Conservation (phyloP, 2,888 invertebrate species). For the Ophion slaviceki region DNA sequence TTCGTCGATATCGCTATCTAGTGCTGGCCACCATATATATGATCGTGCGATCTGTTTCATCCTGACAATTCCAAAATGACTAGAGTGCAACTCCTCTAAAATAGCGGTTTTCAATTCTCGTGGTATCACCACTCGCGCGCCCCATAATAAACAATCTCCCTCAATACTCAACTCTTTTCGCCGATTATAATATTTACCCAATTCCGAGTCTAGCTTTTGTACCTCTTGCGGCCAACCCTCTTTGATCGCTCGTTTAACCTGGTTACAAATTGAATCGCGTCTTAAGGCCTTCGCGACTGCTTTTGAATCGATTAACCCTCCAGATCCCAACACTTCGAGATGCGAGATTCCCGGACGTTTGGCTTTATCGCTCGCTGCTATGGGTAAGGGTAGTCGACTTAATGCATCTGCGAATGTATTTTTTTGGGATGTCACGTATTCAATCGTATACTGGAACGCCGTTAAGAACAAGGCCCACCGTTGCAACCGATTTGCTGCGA, state of each 20-base stretch:
- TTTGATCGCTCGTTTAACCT: slow-evolving; percentile 1
- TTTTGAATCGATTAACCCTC: slow-evolving; percentile 24
- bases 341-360: slow-evolving; percentile 26
- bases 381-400: slow-evolving; percentile 16
- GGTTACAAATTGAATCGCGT: slow-evolving; percentile 7
- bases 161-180: slow-evolving; percentile 25
- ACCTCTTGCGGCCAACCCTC: slow-evolving; percentile 19
- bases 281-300: slow-evolving; percentile 23
- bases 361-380: not conserved
- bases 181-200: slow-evolving; percentile 24
- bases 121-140: slow-evolving; percentile 31
- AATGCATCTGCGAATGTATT: slow-evolving; percentile 19
- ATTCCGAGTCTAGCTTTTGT: not conserved
- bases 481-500: slow-evolving; percentile 13
- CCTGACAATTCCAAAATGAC: slow-evolving; percentile 46
- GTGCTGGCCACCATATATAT: slow-evolving; percentile 42
- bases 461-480: slow-evolving; percentile 15
- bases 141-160: slow-evolving; percentile 30
- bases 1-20: slow-evolving; percentile 50
- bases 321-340: slow-evolving; percentile 14
- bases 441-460: slow-evolving; percentile 23
- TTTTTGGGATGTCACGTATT: slow-evolving; percentile 16
- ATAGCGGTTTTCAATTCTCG: slow-evolving; percentile 17
- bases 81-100: slow-evolving; percentile 36
- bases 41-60: slow-evolving; percentile 47